phyloP scores from a whole-genome alignment of 2,888 invertebrate species.

The Nomada ruficornis region DNA sequence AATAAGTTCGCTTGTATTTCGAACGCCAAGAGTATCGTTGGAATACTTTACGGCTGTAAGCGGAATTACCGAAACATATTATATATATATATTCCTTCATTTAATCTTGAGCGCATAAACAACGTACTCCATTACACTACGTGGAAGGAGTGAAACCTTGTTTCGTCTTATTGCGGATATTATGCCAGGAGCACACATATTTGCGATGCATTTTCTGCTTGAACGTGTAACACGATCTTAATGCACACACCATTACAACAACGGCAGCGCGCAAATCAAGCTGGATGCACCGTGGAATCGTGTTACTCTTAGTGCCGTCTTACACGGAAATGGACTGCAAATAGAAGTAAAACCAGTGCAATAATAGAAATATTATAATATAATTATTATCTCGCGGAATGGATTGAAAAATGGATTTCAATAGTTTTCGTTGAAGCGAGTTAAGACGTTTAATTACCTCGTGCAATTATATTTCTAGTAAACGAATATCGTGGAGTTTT shows the following conservation, averaged over 20 bases:
- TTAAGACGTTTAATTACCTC: background rate
- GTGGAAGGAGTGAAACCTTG: constrained; percentile 40
- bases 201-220: constrained; percentile 46
- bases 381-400: background rate
- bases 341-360: constrained; percentile 33
- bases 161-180: constrained; percentile 56
- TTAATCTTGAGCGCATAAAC: constrained; percentile 33
- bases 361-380: constrained; percentile 48
- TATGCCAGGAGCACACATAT: constrained; percentile 58
- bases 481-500: too few species aligned
- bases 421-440: background rate
- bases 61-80: constrained; percentile 17
- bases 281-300: constrained; percentile 52
- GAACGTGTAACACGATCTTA: constrained; percentile 58
- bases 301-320: constrained; percentile 43
- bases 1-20: background rate
- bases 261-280: constrained; percentile 21
- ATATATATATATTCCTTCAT: background rate
- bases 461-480: background rate
- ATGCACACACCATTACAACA: constrained; percentile 11
- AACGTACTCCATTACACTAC: constrained; percentile 31
- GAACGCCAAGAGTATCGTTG: background rate
- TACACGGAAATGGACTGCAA: constrained; percentile 47
- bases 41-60: background rate
- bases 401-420: background rate